Base-by-base conservation (phyloP, 2,113 vertebrate species). In the Taurulus bubalis region DNA sequence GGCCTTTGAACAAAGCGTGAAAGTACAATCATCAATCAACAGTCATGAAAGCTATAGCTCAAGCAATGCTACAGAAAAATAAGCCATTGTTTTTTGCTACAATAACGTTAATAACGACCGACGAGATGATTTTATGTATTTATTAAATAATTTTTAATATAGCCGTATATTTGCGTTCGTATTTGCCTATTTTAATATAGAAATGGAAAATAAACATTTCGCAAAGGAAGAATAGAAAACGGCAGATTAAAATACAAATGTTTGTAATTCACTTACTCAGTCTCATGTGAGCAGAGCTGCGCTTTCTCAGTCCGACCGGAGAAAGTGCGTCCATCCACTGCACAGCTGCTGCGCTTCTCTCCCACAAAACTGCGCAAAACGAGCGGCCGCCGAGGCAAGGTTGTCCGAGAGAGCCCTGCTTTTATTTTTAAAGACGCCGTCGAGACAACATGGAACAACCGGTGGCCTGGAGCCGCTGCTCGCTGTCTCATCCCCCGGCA, bases 311-410 rank as follows among this genome's bases (percentile, higher is more conserved):
- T 68, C 64, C 38, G 30, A 51, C 77, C 75, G 49, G 18, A 49
- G 51, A 76, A 75, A 77, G 80, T 55, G 78, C 0, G 3, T 90
- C 71, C 79, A 60, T 82, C 70, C 16, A 69, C 55, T 28, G 70
- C 77, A 1, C 73, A 22, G 70, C 63, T 56, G 1, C 69, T 66
- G 8, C 15, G 62, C 10, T 36, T 67, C 28, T 85, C 74, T 49
- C 72, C 56, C 36, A 53, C 77, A 66, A 15, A 70, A 34, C 34
- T 14, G 34, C 30, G 26, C 28, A 55, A 30, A 85, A 71, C 30
- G 58, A 65, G 40, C 28, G 56, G 66, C 8, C 63, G 47, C 30
- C 0, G 16, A 1, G 1, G 20, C 22, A 51, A 6, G 51, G 6
- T 49, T 18, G 72, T 84, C 79, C 77, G 15, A 55, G 20, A 20